These are phyloP conservation scores for Lepidochitona cinerea DNA, from an alignment of 2,888 invertebrate genomes.

Conservation along the genomic window DNA sequence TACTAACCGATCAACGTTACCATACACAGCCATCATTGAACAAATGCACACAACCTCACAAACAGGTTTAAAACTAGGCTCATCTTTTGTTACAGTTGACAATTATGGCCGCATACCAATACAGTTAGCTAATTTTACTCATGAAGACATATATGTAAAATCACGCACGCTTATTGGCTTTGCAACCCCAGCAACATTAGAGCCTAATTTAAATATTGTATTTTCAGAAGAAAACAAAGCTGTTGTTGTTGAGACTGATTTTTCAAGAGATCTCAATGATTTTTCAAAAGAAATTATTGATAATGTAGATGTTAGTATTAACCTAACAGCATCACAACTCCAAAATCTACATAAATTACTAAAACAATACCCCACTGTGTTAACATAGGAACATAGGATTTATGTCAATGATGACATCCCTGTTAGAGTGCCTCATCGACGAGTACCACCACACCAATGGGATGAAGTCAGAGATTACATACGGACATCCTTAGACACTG, in stretches of 20 bases:
- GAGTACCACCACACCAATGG: neutral
- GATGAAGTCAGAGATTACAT: neutral
- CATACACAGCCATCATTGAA: neutral
- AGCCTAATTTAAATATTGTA: neutral
- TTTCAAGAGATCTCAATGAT: no score
- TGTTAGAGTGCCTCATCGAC: neutral
- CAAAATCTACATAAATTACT: no score
- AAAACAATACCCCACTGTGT: no score
- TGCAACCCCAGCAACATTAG: neutral
- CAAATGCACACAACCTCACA: neutral
- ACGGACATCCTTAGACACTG: neutral
- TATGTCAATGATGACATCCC: neutral
- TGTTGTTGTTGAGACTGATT: no score
- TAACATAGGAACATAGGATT: slow-evolving; percentile 6
- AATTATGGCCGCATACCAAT: neutral
- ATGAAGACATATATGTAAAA: neutral
- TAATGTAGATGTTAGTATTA: no score
- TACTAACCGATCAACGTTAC: no score
- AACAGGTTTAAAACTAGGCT: neutral
- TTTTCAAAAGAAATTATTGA: no score
- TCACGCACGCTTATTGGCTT: neutral
- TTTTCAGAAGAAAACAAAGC: no score
- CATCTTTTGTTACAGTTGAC: neutral
- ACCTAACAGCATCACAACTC: no score
- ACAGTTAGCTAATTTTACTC: neutral